Conservation (phyloP, 2,888 invertebrate genomes). For the Microctonus hyperodae region DNA sequence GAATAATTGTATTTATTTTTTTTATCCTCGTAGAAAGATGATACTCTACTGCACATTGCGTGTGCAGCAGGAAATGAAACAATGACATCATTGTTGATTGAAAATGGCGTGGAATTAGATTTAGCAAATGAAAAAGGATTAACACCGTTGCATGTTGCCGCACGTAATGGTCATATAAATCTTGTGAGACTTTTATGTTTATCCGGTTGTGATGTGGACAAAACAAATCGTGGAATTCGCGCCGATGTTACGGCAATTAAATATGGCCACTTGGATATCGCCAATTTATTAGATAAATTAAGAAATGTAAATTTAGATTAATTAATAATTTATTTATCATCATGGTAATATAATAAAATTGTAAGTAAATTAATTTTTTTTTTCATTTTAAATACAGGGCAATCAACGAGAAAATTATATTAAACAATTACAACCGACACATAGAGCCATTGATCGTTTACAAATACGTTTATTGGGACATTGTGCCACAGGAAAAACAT, state of each 20-base stretch:
- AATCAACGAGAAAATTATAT: slow-evolving; percentile 66
- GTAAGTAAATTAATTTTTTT: neutral
- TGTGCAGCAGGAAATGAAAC: slow-evolving; percentile 61
- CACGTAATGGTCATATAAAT: slow-evolving; percentile 75
- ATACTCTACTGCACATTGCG: slow-evolving; percentile 71
- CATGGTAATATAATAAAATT: neutral
- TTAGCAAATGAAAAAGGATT: slow-evolving; percentile 69
- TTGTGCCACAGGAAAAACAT: slow-evolving; percentile 76
- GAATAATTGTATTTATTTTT: slow-evolving; percentile 3
- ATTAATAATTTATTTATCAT: neutral
- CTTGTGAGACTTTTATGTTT: slow-evolving; percentile 73
- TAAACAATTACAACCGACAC: slow-evolving; percentile 71
- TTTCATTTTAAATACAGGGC: slow-evolving; percentile 42
- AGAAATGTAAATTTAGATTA: slow-evolving; percentile 65
- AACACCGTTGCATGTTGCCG: slow-evolving; percentile 75
- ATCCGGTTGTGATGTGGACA: slow-evolving; percentile 75
- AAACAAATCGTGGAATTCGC: slow-evolving; percentile 73
- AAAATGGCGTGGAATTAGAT: slow-evolving; percentile 66
- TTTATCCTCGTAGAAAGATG: slow-evolving; percentile 65
- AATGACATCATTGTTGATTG: slow-evolving; percentile 57
- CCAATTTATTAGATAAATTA: slow-evolving; percentile 72
- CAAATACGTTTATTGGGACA: slow-evolving; percentile 77
- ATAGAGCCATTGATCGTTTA: slow-evolving; percentile 68
- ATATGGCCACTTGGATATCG: slow-evolving; percentile 74
- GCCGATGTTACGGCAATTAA: slow-evolving; percentile 81